Conservation (phyloP, 2,113 vertebrate species). For the Scolopax mira region DNA sequence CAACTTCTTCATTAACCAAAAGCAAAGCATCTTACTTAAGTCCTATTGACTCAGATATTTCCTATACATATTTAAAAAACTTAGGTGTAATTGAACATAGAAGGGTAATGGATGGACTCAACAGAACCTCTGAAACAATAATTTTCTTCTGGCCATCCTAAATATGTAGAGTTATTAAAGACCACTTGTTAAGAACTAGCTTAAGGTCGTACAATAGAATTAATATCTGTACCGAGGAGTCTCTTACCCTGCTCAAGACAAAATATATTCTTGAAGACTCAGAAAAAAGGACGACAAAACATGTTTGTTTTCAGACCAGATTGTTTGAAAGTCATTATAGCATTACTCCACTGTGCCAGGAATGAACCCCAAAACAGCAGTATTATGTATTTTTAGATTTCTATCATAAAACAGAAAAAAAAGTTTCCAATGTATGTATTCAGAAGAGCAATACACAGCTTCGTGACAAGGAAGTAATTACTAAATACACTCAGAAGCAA, state of each 20-base stretch:
- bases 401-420: neutral
- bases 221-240: neutral
- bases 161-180: neutral
- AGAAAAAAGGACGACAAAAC: neutral
- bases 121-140: neutral
- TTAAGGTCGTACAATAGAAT: neutral
- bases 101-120: neutral
- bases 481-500: neutral
- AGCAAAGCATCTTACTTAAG: neutral
- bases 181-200: neutral
- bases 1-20: neutral
- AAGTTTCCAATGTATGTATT: neutral
- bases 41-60: neutral
- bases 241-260: neutral
- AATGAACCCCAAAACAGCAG: neutral
- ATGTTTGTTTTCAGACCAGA: neutral
- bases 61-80: neutral
- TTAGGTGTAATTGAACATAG: neutral
- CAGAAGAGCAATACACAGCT: neutral
- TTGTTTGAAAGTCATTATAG: neutral
- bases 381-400: neutral
- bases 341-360: neutral
- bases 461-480: neutral
- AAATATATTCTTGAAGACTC: neutral
- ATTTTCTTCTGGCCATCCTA: neutral